Conservation (phyloP, 2,113 vertebrate genomes). For the Sceloporus tristichus region DNA sequence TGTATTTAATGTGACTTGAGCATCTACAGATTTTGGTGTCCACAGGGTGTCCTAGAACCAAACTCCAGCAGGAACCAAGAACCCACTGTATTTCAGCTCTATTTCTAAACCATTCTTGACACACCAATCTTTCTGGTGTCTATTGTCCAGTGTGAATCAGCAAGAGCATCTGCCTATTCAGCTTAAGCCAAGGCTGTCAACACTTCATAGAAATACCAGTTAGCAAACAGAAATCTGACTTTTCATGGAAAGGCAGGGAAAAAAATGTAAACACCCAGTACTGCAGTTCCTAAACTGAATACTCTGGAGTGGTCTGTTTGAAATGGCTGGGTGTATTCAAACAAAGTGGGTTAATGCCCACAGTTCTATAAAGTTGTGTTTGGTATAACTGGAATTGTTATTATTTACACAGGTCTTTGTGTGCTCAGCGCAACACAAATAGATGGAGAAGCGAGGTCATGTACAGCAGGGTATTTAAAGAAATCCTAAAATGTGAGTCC, state of each 20-base stretch:
- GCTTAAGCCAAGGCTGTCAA: not conserved
- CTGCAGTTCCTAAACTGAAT: not conserved
- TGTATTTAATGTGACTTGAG: too few species aligned
- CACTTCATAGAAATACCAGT: slow-evolving; percentile 12
- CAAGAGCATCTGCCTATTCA: not conserved
- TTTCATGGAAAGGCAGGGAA: not conserved
- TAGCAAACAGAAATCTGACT: not conserved
- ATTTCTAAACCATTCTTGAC: not conserved
- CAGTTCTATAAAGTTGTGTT: not conserved
- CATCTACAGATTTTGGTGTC: too few species aligned
- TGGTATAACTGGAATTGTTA: not conserved
- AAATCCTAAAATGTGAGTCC: not conserved
- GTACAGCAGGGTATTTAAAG: accelerated
- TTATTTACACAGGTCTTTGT: accelerated
- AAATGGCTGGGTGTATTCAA: not conserved
- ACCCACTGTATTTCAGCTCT: not conserved
- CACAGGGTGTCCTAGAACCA: not conserved
- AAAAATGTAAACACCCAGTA: not conserved
- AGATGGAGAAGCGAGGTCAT: accelerated
- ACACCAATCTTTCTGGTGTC: not conserved
- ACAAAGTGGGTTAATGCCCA: not conserved
- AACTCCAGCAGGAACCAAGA: not conserved
- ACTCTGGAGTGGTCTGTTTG: not conserved
- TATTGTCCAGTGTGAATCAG: not conserved
- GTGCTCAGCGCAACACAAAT: not conserved